Base-by-base conservation (phyloP, 2,888 invertebrate species). In the Ophonus ardosiacus region DNA sequence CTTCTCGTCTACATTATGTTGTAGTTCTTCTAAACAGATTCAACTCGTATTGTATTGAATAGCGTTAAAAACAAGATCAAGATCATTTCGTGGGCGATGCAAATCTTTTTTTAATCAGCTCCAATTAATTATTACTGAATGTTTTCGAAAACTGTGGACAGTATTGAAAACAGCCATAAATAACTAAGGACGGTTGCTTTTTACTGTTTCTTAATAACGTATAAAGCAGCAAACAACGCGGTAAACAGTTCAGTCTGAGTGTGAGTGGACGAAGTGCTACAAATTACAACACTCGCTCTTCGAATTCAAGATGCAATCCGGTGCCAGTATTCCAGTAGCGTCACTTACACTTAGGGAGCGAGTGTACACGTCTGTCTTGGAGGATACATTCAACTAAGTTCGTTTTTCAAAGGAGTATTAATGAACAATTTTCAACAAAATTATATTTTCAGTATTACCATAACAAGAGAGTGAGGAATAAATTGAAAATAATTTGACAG, bases 121-220 rank as follows among this genome's bases (percentile, higher is more conserved):
- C 80, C 24, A 80, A 80, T 59, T 80, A 59, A 80, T 80, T 80
- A 80, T 80, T 80, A 80, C 61, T 38, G 80, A 80, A 80, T 80
- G 80, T 80, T 80, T 80, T 80, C 61, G 80, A 56, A 24, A 61
- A 80, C 78, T 56, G 80, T 80, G 56, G 76, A 76, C 76, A 76
- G 43, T 80, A 38, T 79, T 59, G 79, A 79, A 79, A 79, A 79
- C 79, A 79, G 13, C 79, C 31, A 59, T 80, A 80, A 80, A 80
- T 80, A 80, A 80, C 59, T 61, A 61, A 61, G 59, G 59, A 59
- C 79, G 43, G 76, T 76, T 56, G 76, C 76, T 76, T 76, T 71
- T 76, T 76, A 76, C 76, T 76, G 76, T 76, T 76, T 76, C 76
- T 76, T 76, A 76, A 76, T 76, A 76, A 76, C 76, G 76, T 76